Base-by-base conservation (phyloP, 64 coral and sea anemone species). In the Dendrophyllia cribrosa region DNA sequence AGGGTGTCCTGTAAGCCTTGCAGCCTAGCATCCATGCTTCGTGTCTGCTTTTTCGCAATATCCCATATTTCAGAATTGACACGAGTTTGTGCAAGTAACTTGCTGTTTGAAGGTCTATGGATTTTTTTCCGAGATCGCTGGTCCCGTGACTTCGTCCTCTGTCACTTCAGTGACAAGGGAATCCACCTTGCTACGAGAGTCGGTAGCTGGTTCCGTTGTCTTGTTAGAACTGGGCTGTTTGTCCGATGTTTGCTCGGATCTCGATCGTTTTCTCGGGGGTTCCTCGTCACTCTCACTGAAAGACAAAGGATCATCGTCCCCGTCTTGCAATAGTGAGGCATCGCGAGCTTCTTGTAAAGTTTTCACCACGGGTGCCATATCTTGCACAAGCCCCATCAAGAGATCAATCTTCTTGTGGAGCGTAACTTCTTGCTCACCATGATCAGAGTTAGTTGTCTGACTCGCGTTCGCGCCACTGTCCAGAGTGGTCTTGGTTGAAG, bases 1-100 rank as follows among this genome's bases (percentile, higher is more conserved):
- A 84, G 59, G 80, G 80, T 84, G 44, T 84, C 80, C 34, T 84
- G 80, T 17, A 66, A 45, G 19, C 10, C 34, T 59, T 84, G 60
- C 5, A 84, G 58, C n/a, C 80, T 63, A 23, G 80, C 60, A 84
- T 84, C 80, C 64, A 84, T 84, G 47, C 80, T 84, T n/a, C 64
- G 80, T 63, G 80, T 66, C 14, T 45, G 60, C 47, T 84, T 78
- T 64, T 66, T 64, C 1, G 76, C 49, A 10, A 78, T 78, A 46
- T 78, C 76, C 76, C 76, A 78, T 52, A 78, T 78, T 22, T 78
- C 48, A 17, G 49, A n/a, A 43, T 78, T 78, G 56, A 78, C 76
- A 56, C 76, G 49, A 56, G 76, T 78, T 78, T 78, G 76, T 20
- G 76, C 49, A 78, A 78, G 76, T 50, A 78, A 59, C 51, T 52